Evolutionary conservation across 2,797 vertebrate genomes (phyloP).

Genomic region (Bryconaethiops microstoma): DNA sequence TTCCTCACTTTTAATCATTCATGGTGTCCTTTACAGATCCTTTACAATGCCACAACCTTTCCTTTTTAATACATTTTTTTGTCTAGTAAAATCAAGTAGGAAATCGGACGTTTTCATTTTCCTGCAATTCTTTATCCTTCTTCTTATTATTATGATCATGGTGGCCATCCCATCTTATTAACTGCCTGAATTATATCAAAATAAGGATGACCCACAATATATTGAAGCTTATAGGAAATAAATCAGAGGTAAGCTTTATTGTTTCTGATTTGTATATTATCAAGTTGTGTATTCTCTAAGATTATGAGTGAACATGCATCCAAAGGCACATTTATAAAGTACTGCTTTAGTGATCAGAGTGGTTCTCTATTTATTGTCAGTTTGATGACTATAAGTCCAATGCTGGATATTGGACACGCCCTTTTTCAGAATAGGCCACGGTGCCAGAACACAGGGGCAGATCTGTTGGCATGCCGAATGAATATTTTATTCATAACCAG

Average conservation of each 20-base stretch:
- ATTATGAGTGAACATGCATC: background rate
- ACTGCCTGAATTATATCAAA: too few relatives aligned
- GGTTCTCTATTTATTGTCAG: background rate
- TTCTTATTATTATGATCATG: too few relatives aligned
- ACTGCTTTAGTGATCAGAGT: background rate
- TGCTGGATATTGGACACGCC: background rate
- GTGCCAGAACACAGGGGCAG: slow-evolving; percentile 4
- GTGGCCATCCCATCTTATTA: too few relatives aligned
- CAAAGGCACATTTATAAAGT: background rate
- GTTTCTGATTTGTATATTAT: too few relatives aligned
- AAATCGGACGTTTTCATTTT: background rate
- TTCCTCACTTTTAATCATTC: background rate
- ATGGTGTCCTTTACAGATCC: background rate
- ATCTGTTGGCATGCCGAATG: slow-evolving; percentile 92
- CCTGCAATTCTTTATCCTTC: background rate
- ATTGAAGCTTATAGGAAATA: too few relatives aligned
- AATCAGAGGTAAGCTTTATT: too few relatives aligned
- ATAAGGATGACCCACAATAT: too few relatives aligned
- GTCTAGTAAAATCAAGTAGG: too few relatives aligned
- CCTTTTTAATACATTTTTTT: too few relatives aligned
- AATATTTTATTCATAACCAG: slow-evolving; percentile 98
- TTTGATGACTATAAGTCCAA: background rate
- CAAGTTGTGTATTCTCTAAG: background rate
- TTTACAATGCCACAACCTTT: background rate
- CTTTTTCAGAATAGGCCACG: background rate